These are phyloP conservation scores for Coreius guichenoti DNA, from an alignment of 2,797 vertebrate genomes.

Conservation along the genomic window DNA sequence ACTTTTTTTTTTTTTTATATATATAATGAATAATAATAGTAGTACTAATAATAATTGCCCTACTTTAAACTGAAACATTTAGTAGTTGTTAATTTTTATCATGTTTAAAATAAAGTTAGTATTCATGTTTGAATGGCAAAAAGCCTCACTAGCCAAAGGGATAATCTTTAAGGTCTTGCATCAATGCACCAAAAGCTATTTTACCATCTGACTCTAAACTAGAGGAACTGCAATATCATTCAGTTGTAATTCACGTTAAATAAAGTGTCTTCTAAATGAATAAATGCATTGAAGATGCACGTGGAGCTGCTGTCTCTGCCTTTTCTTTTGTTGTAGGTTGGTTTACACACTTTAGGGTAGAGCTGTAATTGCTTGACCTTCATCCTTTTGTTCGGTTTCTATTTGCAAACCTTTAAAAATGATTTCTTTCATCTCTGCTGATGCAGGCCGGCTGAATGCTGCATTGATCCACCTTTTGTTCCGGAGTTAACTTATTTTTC, in stretches of 20 bases:
- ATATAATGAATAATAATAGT: not conserved
- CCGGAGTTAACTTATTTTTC: not conserved
- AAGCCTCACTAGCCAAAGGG: not conserved
- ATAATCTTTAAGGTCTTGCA: not conserved
- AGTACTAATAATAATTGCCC: not conserved
- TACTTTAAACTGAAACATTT: not conserved
- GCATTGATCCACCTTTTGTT: not conserved
- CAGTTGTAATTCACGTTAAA: not conserved
- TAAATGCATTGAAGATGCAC: not conserved
- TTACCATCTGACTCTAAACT: not conserved
- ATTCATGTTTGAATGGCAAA: not conserved
- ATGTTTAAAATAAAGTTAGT: not conserved
- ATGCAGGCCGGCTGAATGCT: too few relatives aligned
- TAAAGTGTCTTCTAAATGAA: not conserved
- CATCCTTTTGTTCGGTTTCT: not conserved
- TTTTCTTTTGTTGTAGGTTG: not conserved
- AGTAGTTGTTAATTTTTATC: not conserved
- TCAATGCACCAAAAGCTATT: not conserved
- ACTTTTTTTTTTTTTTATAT: too few relatives aligned
- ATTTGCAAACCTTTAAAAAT: not conserved
- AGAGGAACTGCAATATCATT: not conserved
- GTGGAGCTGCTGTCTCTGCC: not conserved
- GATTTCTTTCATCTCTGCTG: not conserved
- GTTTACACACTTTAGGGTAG: not conserved
- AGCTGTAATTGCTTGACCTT: conserved; percentile 1